Conservation (phyloP, 2,888 invertebrate genomes). For the Spodoptera picta region DNA sequence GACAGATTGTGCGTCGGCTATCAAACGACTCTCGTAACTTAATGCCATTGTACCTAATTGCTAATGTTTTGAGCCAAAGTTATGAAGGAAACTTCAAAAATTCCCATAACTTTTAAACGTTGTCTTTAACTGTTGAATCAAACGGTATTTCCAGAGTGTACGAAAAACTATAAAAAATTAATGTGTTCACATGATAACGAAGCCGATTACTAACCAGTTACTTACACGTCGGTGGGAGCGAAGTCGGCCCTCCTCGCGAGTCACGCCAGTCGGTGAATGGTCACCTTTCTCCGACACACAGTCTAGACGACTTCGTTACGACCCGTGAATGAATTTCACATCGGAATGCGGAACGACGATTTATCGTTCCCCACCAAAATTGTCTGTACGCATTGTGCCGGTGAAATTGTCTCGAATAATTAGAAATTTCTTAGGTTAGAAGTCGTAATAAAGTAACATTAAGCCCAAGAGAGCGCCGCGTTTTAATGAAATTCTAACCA, state of each 20-base stretch:
- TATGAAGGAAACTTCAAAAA: constrained; percentile 15
- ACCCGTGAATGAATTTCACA: constrained; percentile 86
- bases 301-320: constrained; percentile 84
- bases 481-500: constrained; percentile 47
- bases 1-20: constrained; percentile 20
- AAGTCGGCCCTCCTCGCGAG: constrained; percentile 68
- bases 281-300: constrained; percentile 88
- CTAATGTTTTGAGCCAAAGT: constrained; percentile 12
- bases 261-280: constrained; percentile 82
- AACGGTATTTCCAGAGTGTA: constrained; percentile 40
- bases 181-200: constrained; percentile 51
- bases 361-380: constrained; percentile 76
- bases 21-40: constrained; percentile 2
- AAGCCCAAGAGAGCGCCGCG: constrained; percentile 29
- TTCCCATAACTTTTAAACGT: constrained; percentile 28
- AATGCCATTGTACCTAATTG: background rate
- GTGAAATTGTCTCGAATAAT: constrained; percentile 78
- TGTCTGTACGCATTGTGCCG: constrained; percentile 69
- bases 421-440: constrained; percentile 67
- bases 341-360: constrained; percentile 86
- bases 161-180: constrained; percentile 32
- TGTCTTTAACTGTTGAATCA: constrained; percentile 32
- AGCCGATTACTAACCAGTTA: constrained; percentile 67
- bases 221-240: constrained; percentile 76
- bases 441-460: constrained; percentile 51